Evolutionary conservation across 2,113 vertebrate genomes (phyloP).

Genomic region (Ia io): DNA sequence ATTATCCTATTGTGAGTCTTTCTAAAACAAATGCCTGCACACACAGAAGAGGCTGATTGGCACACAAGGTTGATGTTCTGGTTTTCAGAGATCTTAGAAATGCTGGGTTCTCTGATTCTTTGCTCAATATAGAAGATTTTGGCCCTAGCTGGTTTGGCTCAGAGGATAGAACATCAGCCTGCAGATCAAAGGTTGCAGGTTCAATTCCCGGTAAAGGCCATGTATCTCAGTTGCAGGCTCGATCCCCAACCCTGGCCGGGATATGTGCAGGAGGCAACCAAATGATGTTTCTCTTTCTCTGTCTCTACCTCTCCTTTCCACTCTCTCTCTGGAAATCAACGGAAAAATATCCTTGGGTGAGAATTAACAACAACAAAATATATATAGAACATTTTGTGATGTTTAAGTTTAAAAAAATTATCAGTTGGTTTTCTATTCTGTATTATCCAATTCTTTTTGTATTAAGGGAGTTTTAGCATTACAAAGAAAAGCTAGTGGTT

Average conservation of each 20-base stretch:
- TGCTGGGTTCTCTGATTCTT: neutral
- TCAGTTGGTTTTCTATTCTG: neutral
- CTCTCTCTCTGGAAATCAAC: no score
- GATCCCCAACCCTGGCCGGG: no score
- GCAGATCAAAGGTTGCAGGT: no score
- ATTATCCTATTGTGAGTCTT: neutral
- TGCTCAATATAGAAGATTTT: neutral
- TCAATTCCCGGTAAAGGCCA: no score
- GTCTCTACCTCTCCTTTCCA: no score
- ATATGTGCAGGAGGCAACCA: no score
- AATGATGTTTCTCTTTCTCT: no score
- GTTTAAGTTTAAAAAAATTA: neutral
- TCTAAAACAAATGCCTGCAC: slow-evolving; percentile 11
- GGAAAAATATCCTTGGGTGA: no score
- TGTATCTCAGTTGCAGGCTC: no score
- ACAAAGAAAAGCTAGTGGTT: neutral
- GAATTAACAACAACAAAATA: no score
- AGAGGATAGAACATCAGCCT: no score
- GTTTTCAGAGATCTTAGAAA: slow-evolving; percentile 34
- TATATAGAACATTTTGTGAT: neutral
- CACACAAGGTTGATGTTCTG: neutral
- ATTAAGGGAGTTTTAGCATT: neutral
- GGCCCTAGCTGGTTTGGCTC: no score
- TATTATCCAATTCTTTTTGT: neutral
- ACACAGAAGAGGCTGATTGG: neutral